Percentiles rank a stretch among this genome's conserved stretches.
Evolutionary conservation across 1,140 invertebrate genomes (phyloP).

Genomic region (Anadara kagoshimensis): DNA sequence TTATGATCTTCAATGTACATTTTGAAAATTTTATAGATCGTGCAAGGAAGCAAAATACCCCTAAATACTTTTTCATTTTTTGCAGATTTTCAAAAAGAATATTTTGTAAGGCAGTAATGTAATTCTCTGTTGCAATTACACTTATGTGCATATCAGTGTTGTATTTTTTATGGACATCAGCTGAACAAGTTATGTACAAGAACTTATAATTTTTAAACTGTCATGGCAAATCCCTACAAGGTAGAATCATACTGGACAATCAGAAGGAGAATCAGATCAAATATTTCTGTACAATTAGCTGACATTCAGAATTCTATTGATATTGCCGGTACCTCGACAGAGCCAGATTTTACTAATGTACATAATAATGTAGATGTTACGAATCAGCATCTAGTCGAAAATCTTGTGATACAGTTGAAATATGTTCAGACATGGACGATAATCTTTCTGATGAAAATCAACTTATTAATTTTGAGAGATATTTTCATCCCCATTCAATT

Average conservation of each 20-base stretch:
- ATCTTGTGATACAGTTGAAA: neutral
- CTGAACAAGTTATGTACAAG: neutral
- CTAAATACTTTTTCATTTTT: too few relatives aligned
- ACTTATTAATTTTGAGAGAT: too few relatives aligned
- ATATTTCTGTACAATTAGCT: slow-evolving; percentile 1
- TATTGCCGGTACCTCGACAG: neutral
- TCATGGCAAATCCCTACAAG: neutral
- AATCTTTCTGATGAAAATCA: slow-evolving; percentile 7
- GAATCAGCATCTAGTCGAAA: slow-evolving; percentile 1
- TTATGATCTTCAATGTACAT: too few relatives aligned
- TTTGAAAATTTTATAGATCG: too few relatives aligned
- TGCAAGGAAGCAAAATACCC: too few relatives aligned
- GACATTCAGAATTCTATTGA: neutral
- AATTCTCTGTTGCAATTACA: too few relatives aligned
- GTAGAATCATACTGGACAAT: slow-evolving; percentile 11
- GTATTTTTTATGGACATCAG: too few relatives aligned
- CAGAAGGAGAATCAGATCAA: slow-evolving; percentile 5
- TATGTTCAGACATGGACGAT: neutral
- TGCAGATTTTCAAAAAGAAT: too few relatives aligned
- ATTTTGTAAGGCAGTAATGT: too few relatives aligned
- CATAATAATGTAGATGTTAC: neutral
- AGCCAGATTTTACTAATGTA: neutral
- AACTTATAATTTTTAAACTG: neutral
- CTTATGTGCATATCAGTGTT: too few relatives aligned
- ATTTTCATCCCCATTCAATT: neutral